Percentiles rank a stretch among this genome's conserved stretches.
Conservation (phyloP, 2,113 vertebrate genomes). For the Paraplagusia blochii region DNA sequence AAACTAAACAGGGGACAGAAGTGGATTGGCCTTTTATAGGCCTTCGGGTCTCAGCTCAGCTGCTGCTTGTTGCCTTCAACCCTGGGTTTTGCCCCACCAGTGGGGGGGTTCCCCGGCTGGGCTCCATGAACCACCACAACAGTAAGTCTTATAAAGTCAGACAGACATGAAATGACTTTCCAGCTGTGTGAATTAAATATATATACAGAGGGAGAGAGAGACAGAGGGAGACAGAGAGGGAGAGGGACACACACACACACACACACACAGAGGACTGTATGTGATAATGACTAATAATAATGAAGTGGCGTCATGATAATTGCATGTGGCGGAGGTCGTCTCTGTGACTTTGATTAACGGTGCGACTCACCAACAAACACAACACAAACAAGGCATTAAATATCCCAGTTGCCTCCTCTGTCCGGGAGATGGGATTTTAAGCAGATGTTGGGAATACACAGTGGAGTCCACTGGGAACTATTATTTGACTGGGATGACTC, state of each 20-base stretch:
- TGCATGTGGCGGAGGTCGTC: slow-evolving; percentile 12
- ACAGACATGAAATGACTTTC: slow-evolving; percentile 42
- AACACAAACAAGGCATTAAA: slow-evolving; percentile 33
- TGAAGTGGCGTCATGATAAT: slow-evolving; percentile 38
- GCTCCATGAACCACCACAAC: slow-evolving; percentile 58
- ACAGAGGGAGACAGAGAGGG: background rate
- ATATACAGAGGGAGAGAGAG: background rate
- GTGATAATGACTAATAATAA: slow-evolving; percentile 60
- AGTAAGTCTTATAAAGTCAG: slow-evolving; percentile 53
- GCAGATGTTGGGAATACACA: slow-evolving; percentile 41
- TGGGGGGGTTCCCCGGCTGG: slow-evolving; percentile 40
- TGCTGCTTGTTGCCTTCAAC: slow-evolving; percentile 43
- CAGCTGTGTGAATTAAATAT: slow-evolving; percentile 38
- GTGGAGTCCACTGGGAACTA: slow-evolving; percentile 24
- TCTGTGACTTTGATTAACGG: slow-evolving; percentile 40
- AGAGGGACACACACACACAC: too few relatives aligned
- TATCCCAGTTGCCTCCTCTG: slow-evolving; percentile 14
- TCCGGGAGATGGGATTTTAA: slow-evolving; percentile 30
- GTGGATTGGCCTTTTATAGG: slow-evolving; percentile 66
- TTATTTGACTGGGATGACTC: slow-evolving; percentile 48
- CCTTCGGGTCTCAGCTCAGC: slow-evolving; percentile 25
- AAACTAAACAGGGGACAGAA: slow-evolving; percentile 40
- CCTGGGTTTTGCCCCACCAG: slow-evolving; percentile 45
- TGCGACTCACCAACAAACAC: slow-evolving; percentile 23
- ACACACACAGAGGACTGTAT: slow-evolving; percentile 25